Percentiles rank a stretch among this genome's conserved stretches.
Conservation (phyloP, 2,888 invertebrate genomes). For the Falcaria lacertinaria region DNA sequence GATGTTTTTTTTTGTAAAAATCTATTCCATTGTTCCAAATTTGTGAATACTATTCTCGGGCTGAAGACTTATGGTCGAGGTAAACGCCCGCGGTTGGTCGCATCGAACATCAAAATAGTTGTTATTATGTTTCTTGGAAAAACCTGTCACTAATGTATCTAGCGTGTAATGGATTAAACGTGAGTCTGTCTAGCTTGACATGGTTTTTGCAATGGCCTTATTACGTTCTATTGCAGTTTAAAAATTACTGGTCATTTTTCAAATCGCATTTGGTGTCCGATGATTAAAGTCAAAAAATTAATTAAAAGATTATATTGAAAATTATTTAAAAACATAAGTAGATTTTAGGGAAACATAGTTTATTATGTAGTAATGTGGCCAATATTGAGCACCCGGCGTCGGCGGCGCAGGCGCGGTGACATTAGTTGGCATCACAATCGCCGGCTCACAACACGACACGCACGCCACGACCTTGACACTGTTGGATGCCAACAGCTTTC, state of each 20-base stretch:
- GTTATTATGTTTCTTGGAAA: background rate
- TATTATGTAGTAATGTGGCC: too few relatives aligned
- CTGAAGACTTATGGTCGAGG: background rate
- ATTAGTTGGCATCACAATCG: constrained; percentile 47
- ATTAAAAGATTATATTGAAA: too few relatives aligned
- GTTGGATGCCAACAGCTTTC: constrained; percentile 57
- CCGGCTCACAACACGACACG: constrained; percentile 26
- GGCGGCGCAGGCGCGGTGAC: constrained; percentile 13
- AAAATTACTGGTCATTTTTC: too few relatives aligned
- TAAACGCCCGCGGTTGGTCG: background rate
- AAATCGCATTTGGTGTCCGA: too few relatives aligned
- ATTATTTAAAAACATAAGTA: too few relatives aligned
- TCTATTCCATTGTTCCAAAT: too few relatives aligned
- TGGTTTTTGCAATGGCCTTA: background rate
- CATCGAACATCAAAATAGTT: background rate
- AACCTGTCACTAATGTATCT: background rate
- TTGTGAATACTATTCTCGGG: too few relatives aligned
- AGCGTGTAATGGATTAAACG: background rate
- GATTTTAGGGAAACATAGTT: too few relatives aligned
- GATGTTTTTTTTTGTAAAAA: too few relatives aligned
- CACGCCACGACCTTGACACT: constrained; percentile 54
- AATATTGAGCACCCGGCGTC: too few relatives aligned
- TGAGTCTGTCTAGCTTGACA: too few relatives aligned
- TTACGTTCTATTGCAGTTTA: background rate
- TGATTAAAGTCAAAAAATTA: too few relatives aligned